Evolutionary conservation across 2,888 invertebrate genomes (phyloP).

Genomic region (Drosophila borealis): DNA sequence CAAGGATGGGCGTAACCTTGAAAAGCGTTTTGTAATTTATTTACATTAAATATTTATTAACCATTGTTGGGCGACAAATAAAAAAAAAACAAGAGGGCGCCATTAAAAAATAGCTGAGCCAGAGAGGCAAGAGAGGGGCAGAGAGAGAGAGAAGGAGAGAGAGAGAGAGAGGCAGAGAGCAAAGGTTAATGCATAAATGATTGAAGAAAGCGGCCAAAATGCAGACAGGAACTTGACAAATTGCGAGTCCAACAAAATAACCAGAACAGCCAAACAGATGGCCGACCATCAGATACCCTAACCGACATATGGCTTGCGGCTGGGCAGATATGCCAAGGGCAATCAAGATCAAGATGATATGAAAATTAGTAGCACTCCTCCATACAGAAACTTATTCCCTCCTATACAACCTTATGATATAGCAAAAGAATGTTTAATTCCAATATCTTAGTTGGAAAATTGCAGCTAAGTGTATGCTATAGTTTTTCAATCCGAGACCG

Average conservation of each 20-base stretch:
- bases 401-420: too few relatives aligned
- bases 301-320: too few relatives aligned
- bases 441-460: too few relatives aligned
- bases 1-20: conserved; percentile 63
- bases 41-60: conserved; percentile 74
- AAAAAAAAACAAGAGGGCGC: conserved; percentile 48
- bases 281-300: conserved; percentile 1
- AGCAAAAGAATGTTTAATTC: too few relatives aligned
- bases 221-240: conserved; percentile 40
- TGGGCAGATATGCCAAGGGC: too few relatives aligned
- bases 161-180: background rate
- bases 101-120: conserved; percentile 3
- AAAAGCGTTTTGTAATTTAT: conserved; percentile 77
- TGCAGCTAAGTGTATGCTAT: too few relatives aligned
- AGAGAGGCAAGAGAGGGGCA: background rate
- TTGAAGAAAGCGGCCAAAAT: conserved; percentile 44
- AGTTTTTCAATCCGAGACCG: too few relatives aligned
- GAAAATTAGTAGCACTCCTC: too few relatives aligned
- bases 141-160: too few relatives aligned
- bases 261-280: background rate
- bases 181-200: conserved; percentile 63
- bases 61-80: conserved; percentile 69
- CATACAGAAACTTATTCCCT: too few relatives aligned
- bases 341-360: too few relatives aligned
- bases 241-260: conserved; percentile 35